These are phyloP conservation scores for Cinclus mexicanus DNA, from an alignment of 2,113 vertebrate genomes.

Conservation along the genomic window DNA sequence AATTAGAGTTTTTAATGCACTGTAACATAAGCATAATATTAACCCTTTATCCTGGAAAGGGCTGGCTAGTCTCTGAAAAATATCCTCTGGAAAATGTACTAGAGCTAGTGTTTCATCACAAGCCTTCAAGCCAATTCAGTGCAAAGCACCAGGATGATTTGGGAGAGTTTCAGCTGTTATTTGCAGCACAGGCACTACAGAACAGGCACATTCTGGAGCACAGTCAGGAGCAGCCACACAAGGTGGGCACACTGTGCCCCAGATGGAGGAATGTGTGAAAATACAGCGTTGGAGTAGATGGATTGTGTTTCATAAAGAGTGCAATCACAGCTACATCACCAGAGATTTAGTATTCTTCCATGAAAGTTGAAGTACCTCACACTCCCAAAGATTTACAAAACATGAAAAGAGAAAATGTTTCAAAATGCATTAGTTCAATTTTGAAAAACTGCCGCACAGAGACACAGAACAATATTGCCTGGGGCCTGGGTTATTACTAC, in stretches of 20 bases:
- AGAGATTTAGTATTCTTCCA: constrained; percentile 57
- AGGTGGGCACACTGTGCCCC: background rate
- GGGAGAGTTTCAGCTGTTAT: constrained; percentile 8
- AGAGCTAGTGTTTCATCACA: constrained; percentile 61
- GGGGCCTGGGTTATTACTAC: constrained; percentile 50
- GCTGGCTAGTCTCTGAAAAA: constrained; percentile 79
- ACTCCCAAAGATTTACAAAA: constrained; percentile 60
- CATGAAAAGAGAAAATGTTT: constrained; percentile 61
- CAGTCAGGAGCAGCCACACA: background rate
- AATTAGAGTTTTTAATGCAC: constrained; percentile 99
- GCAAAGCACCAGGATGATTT: background rate
- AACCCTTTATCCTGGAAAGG: constrained; percentile 93
- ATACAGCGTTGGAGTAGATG: constrained; percentile 5
- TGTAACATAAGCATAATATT: constrained; percentile 99
- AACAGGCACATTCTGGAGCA: background rate
- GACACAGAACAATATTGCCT: constrained; percentile 50
- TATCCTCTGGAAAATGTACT: constrained; percentile 65
- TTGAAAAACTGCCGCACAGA: constrained; percentile 54
- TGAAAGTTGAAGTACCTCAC: constrained; percentile 51
- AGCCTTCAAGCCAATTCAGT: constrained; percentile 20
- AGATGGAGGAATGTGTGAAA: background rate
- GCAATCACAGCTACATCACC: constrained; percentile 38
- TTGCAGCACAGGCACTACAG: constrained; percentile 2
- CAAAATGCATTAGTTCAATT: constrained; percentile 63
- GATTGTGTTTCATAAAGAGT: constrained; percentile 56